These are phyloP conservation scores for Halesus radiatus DNA, from an alignment of 1,140 invertebrate species.

Conservation along the genomic window DNA sequence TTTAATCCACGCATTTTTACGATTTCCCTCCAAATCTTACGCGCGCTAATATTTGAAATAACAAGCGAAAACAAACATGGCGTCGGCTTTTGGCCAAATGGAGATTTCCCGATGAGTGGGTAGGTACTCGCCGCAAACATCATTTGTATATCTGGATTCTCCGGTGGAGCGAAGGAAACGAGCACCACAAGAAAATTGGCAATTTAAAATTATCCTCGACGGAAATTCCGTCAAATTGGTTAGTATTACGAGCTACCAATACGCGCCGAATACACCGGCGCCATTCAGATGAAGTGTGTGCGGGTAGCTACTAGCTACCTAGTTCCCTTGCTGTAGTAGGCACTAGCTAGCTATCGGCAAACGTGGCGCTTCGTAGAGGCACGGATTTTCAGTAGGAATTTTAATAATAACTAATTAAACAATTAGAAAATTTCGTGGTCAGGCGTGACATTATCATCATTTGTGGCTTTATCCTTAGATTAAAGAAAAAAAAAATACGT, in stretches of 20 bases:
- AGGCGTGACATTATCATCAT: no score
- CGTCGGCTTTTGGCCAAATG: conserved; percentile 2
- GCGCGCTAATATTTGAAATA: no score
- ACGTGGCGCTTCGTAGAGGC: conserved; percentile 1
- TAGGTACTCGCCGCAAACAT: conserved; percentile 5
- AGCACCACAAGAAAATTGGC: conserved; percentile 54
- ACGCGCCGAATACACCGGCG: conserved; percentile 16
- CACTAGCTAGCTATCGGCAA: conserved; percentile 29
- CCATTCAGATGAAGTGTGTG: conserved; percentile 20
- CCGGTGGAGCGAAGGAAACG: conserved; percentile 46
- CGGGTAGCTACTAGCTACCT: not conserved
- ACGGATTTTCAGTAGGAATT: not conserved
- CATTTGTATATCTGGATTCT: conserved; percentile 1
- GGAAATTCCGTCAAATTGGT: conserved; percentile 56
- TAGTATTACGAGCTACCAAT: conserved; percentile 53
- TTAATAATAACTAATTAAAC: no score
- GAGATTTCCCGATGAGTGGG: not conserved
- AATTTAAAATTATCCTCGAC: conserved; percentile 54
- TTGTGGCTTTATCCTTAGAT: no score
- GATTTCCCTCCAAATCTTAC: no score
- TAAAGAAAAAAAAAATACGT: no score
- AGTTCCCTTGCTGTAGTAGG: not conserved
- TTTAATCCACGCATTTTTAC: no score
- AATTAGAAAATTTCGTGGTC: no score
- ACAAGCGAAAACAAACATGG: conserved; percentile 22